Evolutionary conservation across 1,140 invertebrate genomes (phyloP).

Genomic region (Zaprionus ornatus): DNA sequence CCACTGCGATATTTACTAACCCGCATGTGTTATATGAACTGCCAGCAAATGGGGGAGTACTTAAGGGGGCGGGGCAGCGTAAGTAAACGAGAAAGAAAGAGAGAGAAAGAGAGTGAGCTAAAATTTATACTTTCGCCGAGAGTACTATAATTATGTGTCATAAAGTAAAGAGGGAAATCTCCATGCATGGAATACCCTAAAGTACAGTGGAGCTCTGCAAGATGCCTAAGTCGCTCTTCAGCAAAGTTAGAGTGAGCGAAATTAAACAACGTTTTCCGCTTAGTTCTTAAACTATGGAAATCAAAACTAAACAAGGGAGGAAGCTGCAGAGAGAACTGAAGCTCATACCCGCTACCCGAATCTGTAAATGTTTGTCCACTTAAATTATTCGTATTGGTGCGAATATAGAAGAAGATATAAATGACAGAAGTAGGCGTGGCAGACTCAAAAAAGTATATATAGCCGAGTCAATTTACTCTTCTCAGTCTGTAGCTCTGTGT

Average conservation of each 20-base stretch:
- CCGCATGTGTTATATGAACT: slow-evolving; percentile 53
- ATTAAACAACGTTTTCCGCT: not conserved
- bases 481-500: too few relatives aligned
- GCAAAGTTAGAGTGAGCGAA: not conserved
- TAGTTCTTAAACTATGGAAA: too few relatives aligned
- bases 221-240: not conserved
- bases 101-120: not conserved
- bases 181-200: not conserved
- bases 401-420: too few relatives aligned
- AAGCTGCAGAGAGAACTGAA: too few relatives aligned
- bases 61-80: not conserved
- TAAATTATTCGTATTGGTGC: too few relatives aligned
- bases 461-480: too few relatives aligned
- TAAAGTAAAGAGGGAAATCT: not conserved
- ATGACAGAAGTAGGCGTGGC: too few relatives aligned
- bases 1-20: slow-evolving; percentile 75
- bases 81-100: not conserved
- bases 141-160: slow-evolving; percentile 20
- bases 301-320: not conserved
- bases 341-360: too few relatives aligned
- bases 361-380: too few relatives aligned
- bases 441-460: too few relatives aligned
- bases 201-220: not conserved
- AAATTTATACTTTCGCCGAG: slow-evolving; percentile 9
- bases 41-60: not conserved